A percentile compares a stretch with the other conserved stretches of the same genome.
phyloP scores from a whole-genome alignment of 1,140 invertebrate genomes.

The Tetramorium parvispinum region DNA sequence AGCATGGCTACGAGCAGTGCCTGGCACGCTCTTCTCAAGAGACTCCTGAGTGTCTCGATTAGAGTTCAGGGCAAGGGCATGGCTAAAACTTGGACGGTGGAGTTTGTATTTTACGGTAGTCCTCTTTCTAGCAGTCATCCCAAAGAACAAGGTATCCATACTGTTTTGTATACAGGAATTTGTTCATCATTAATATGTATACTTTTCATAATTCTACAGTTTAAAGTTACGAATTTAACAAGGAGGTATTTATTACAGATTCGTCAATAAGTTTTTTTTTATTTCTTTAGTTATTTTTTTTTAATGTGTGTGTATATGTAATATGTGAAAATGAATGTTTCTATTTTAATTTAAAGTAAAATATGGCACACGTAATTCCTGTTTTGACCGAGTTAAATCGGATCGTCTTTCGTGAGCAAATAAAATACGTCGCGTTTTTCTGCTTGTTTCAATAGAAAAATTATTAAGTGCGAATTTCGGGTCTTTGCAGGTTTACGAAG shows the following conservation, averaged over 20 bases:
- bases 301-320: background rate
- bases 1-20: conserved; percentile 81
- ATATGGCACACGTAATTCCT: background rate
- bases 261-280: background rate
- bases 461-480: background rate
- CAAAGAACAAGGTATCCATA: conserved; percentile 91
- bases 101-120: conserved; percentile 95
- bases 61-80: conserved; percentile 91
- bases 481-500: conserved; percentile 88
- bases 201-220: conserved; percentile 28
- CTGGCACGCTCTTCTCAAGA: conserved; percentile 89
- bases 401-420: background rate
- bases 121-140: conserved; percentile 92
- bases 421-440: background rate
- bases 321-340: background rate
- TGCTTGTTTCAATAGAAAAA: conserved; percentile 1
- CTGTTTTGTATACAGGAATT: background rate
- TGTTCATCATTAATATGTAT: background rate
- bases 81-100: conserved; percentile 93
- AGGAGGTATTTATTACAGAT: conserved; percentile 15
- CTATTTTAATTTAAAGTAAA: background rate
- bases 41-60: conserved; percentile 94
- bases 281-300: background rate
- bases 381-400: background rate
- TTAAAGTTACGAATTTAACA: conserved; percentile 29